These are phyloP conservation scores for Myrmecobius fasciatus DNA, from an alignment of 2,113 vertebrate species.

Conservation along the genomic window DNA sequence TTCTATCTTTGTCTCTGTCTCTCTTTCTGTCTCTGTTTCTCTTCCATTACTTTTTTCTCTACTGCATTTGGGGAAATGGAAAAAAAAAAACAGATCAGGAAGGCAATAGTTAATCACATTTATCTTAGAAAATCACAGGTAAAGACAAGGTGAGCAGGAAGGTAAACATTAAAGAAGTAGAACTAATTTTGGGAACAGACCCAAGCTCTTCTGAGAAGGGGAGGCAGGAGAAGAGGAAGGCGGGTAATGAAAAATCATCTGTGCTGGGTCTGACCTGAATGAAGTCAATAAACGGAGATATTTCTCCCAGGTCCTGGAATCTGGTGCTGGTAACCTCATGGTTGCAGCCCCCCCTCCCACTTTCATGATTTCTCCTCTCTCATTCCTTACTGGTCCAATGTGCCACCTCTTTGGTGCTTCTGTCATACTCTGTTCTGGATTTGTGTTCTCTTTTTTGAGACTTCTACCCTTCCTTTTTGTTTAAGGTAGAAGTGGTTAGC, in stretches of 20 bases:
- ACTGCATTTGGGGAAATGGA: background rate
- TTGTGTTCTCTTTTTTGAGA: background rate
- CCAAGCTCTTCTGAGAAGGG: background rate
- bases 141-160: background rate
- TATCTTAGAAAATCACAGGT: background rate
- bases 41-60: constrained; percentile 11
- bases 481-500: background rate
- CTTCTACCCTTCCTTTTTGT: background rate
- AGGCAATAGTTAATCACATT: background rate
- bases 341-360: too few relatives aligned
- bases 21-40: background rate
- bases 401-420: background rate
- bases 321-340: background rate
- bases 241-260: background rate
- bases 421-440: background rate
- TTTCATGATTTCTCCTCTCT: background rate
- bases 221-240: background rate
- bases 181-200: background rate
- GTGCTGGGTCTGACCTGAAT: background rate
- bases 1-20: background rate
- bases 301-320: background rate
- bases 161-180: background rate
- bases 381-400: background rate
- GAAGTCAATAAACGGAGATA: background rate
- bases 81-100: background rate